Evolutionary conservation across 2,888 invertebrate genomes (phyloP).

Genomic region (Anodontia alba): DNA sequence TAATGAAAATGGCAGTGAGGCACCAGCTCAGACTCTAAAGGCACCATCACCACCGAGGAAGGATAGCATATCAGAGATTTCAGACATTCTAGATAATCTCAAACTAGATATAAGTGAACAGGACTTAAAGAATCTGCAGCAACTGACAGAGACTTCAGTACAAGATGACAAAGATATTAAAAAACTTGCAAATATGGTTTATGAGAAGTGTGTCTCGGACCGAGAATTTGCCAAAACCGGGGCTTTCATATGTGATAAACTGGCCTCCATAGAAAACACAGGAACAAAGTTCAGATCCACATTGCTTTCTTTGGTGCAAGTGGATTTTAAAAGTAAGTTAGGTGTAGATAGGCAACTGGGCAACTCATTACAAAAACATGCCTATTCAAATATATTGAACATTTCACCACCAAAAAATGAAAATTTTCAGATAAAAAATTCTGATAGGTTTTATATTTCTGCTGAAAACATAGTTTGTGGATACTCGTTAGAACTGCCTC

Average conservation of each 20-base stretch:
- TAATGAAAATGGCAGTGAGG: neutral
- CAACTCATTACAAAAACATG: too few species aligned
- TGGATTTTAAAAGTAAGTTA: conserved; percentile 76
- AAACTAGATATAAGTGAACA: conserved; percentile 63
- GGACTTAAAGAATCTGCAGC: conserved; percentile 60
- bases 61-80: conserved; percentile 51
- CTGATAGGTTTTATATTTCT: too few species aligned
- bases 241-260: conserved; percentile 73
- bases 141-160: conserved; percentile 53
- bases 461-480: too few species aligned
- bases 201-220: conserved; percentile 69
- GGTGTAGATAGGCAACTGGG: too few species aligned
- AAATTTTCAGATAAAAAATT: too few species aligned
- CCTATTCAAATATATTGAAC: too few species aligned
- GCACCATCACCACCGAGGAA: neutral
- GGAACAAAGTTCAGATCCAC: conserved; percentile 73
- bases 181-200: conserved; percentile 60
- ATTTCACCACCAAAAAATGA: too few species aligned
- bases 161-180: conserved; percentile 56
- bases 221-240: conserved; percentile 73
- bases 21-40: neutral
- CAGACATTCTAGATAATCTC: conserved; percentile 56
- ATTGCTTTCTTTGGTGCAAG: conserved; percentile 73
- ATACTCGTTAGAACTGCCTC: too few species aligned
- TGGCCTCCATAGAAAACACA: conserved; percentile 69